Evolutionary conservation across 2,888 invertebrate genomes (phyloP), one percentile per base, ranked within the genome.

Genomic region (Nipponacmea schrenckii): DNA sequence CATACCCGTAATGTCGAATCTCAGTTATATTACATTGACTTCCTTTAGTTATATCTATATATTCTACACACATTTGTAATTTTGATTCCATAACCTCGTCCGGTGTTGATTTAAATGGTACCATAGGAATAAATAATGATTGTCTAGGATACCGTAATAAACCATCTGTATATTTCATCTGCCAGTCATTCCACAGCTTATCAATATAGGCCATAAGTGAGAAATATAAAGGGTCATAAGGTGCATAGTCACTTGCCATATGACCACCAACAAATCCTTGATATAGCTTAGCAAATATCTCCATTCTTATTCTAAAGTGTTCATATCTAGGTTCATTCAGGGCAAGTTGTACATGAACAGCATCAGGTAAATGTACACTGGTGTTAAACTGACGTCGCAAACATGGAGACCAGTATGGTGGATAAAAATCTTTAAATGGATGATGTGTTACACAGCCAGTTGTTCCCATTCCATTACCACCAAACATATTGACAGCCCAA

Each of bases 201-300:
- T 88, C 88, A 66, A 87, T 79, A 72, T 82, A 87, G n/a, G 88
- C 86, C 73, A 84, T 77, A 14, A 84, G 80, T 15, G 87, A 85
- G 26, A 84, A 74, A 74, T 84, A 87, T 14, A 86, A 69, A 4
- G 88, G 88, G 75, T 88, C 88, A 75, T 86, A 87, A 0, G 85
- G 79, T 31, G 81, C 79, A 27, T 82, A 76, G 64, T 83, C 81
- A 5, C 87, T 81, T 7, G 76, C 77, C 87, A 87, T 86, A 65
- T 86, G 85, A 10, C 88, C 88, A 26, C 87, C 87, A 10, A 87
- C 84, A 82, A 82, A 86, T 12, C 80, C 78, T 75, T 85, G 83
- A 73, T 85, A 84, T 20, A 84, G 74, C 26, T 80, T 76, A 20
- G 84, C 74, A 63, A 83, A 80, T 24, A 80, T 69, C 72, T 86